phyloP scores from a whole-genome alignment of 2,113 vertebrate genomes.

The Rhinogobius similis region DNA sequence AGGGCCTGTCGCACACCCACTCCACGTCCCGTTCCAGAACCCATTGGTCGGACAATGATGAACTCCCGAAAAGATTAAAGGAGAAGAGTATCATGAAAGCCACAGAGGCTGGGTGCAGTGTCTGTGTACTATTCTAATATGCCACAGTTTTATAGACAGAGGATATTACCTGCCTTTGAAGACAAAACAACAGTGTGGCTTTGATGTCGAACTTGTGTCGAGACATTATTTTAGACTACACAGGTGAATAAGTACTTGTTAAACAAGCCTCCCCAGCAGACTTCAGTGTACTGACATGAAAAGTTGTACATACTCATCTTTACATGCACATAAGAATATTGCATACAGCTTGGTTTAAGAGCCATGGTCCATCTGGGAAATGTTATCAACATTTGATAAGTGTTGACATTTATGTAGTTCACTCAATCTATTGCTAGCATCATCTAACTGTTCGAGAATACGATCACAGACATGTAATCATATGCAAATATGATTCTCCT shows the following conservation, averaged over 20 bases:
- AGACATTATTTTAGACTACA: constrained; percentile 16
- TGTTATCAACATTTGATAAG: too few species aligned
- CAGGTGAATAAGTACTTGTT: background rate
- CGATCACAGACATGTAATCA: too few species aligned
- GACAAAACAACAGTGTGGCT: constrained; percentile 32
- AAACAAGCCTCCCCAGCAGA: background rate
- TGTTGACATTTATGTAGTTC: too few species aligned
- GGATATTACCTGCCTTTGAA: constrained; percentile 60
- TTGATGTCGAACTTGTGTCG: constrained; percentile 50
- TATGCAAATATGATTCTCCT: too few species aligned
- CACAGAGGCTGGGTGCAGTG: constrained; percentile 30
- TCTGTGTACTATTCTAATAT: constrained; percentile 49
- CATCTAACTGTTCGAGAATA: too few species aligned
- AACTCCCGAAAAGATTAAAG: constrained; percentile 57
- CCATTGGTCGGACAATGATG: constrained; percentile 64
- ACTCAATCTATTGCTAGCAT: too few species aligned
- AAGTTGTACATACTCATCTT: background rate
- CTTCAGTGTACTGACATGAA: background rate
- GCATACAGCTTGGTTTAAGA: too few species aligned
- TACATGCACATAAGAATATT: too few species aligned
- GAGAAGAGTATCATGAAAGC: constrained; percentile 53
- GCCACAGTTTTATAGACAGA: constrained; percentile 55
- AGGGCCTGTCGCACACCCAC: constrained; percentile 50
- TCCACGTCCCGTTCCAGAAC: constrained; percentile 46
- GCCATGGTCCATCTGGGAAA: too few species aligned